These are phyloP conservation scores for Pogonomyrmex barbatus DNA, from an alignment of 1,140 invertebrate genomes.

Conservation along the genomic window DNA sequence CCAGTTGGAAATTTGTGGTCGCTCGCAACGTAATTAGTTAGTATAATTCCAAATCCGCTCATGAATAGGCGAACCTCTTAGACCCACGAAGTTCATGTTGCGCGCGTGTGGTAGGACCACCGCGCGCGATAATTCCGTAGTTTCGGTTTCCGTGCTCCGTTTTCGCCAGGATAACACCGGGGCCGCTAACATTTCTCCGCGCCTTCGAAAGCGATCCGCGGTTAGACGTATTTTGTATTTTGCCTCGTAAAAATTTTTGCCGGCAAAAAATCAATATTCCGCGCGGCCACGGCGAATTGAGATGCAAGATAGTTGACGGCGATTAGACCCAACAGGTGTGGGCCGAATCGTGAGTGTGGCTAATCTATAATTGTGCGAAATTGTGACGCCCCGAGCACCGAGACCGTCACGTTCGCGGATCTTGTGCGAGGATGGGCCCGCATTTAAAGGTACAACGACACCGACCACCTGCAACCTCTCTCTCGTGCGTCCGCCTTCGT, in stretches of 20 bases:
- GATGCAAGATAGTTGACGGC: constrained; percentile 79
- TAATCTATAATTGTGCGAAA: constrained; percentile 78
- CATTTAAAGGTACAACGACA: constrained; percentile 58
- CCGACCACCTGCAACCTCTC: constrained; percentile 55
- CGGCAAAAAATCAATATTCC: constrained; percentile 77
- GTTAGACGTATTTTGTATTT: constrained; percentile 65
- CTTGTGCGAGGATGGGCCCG: constrained; percentile 22
- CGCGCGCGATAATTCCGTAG: constrained; percentile 57
- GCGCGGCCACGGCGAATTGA: constrained; percentile 74
- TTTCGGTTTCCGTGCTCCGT: constrained; percentile 21
- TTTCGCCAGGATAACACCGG: constrained; percentile 12
- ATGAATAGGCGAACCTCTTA: constrained; percentile 58
- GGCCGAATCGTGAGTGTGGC: constrained; percentile 73
- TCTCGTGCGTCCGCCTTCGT: constrained; percentile 30
- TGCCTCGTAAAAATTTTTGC: constrained; percentile 30
- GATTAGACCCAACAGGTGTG: constrained; percentile 74
- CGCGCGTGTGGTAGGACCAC: constrained; percentile 60
- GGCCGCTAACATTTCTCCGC: background rate
- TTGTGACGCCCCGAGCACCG: constrained; percentile 65
- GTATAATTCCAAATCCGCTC: constrained; percentile 6
- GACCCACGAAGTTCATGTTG: constrained; percentile 34
- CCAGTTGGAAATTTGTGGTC: constrained; percentile 17
- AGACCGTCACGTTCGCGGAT: constrained; percentile 54
- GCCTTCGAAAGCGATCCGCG: constrained; percentile 54
- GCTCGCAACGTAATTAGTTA: constrained; percentile 30